Conservation (phyloP, 2,888 invertebrate genomes). For the Helicoverpa assulta region DNA sequence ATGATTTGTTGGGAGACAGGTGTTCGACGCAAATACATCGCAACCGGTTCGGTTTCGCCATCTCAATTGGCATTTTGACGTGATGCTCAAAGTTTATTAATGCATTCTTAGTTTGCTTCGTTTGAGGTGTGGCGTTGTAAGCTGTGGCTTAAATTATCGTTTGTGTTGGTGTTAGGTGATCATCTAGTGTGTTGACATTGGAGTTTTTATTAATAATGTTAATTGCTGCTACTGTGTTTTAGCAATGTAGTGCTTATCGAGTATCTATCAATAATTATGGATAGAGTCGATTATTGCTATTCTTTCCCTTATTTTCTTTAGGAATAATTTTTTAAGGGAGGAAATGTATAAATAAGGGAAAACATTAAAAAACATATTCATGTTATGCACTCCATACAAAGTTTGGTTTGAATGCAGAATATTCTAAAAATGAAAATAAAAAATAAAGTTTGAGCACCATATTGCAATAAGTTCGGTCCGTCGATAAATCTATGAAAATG, state of each 20-base stretch:
- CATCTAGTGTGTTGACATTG: slow-evolving; percentile 1
- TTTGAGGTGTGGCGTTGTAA: slow-evolving; percentile 15
- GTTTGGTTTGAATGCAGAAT: background rate
- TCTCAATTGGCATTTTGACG: slow-evolving; percentile 85
- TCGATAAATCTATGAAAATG: slow-evolving; percentile 90
- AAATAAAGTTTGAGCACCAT: slow-evolving; percentile 77
- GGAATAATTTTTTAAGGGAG: background rate
- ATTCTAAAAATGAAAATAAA: slow-evolving; percentile 28
- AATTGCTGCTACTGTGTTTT: no score
- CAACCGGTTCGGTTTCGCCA: slow-evolving; percentile 82
- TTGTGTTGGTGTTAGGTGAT: slow-evolving; percentile 24
- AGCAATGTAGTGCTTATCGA: no score
- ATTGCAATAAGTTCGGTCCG: slow-evolving; percentile 81
- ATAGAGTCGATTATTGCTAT: no score
- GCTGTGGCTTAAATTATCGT: slow-evolving; percentile 6
- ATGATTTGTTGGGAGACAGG: slow-evolving; percentile 86
- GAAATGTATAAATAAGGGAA: no score
- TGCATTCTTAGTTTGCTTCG: slow-evolving; percentile 22
- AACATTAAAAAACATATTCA: slow-evolving; percentile 6
- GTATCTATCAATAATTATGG: no score
- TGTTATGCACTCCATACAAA: slow-evolving; percentile 18
- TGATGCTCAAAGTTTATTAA: slow-evolving; percentile 77
- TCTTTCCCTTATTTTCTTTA: no score
- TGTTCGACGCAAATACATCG: slow-evolving; percentile 84
- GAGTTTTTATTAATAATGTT: no score